These are phyloP conservation scores for Phyllostomus hastatus DNA, from an alignment of 2,113 vertebrate species.

Conservation along the genomic window DNA sequence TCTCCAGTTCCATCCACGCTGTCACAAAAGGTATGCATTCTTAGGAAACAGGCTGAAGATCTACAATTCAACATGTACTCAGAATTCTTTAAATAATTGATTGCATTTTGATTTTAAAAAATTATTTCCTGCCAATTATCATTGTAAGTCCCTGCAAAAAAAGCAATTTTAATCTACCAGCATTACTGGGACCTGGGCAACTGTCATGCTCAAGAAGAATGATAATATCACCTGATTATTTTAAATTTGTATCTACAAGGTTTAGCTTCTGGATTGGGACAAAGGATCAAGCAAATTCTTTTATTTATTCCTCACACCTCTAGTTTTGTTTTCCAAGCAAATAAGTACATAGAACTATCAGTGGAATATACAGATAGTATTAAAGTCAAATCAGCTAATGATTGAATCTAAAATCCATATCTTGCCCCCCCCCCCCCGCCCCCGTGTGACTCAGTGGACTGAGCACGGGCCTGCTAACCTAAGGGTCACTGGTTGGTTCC, in stretches of 20 bases:
- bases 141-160: background rate
- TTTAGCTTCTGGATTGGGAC: background rate
- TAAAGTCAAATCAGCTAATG: conserved; percentile 9
- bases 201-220: background rate
- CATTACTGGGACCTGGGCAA: background rate
- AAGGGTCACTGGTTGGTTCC: no score
- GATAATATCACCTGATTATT: background rate
- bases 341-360: background rate
- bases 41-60: conserved; percentile 10
- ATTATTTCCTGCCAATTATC: background rate
- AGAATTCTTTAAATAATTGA: background rate
- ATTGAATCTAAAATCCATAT: conserved; percentile 4
- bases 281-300: conserved; percentile 27
- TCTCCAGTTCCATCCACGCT: no score
- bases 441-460: no score
- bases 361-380: conserved; percentile 18
- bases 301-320: conserved; percentile 13
- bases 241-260: background rate
- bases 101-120: background rate
- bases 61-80: background rate
- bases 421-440: background rate
- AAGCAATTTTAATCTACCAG: background rate
- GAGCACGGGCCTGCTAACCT: no score
- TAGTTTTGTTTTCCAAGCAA: conserved; percentile 16
- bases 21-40: no score